Evolutionary conservation across 2,888 invertebrate genomes (phyloP).

Genomic region (Cordylochernes scorpioides): DNA sequence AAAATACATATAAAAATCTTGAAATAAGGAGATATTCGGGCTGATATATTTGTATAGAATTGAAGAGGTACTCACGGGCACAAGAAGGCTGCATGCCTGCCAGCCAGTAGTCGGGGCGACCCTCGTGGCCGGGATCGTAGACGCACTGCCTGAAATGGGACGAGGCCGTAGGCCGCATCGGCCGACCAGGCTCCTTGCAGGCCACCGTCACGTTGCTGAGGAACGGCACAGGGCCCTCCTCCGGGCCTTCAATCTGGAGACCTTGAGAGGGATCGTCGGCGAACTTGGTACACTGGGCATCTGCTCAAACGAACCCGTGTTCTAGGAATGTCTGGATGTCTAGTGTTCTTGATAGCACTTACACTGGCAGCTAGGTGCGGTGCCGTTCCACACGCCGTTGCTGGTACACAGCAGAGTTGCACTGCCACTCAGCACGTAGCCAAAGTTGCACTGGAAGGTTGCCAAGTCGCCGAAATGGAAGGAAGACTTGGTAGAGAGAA

Average conservation of each 20-base stretch:
- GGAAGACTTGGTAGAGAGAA: conserved; percentile 46
- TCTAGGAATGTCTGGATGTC: background rate
- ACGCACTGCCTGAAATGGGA: conserved; percentile 76
- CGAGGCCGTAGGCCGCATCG: conserved; percentile 48
- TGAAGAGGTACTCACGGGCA: conserved; percentile 26
- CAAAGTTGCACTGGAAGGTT: conserved; percentile 76
- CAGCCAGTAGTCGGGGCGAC: conserved; percentile 20
- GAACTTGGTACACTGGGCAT: conserved; percentile 64
- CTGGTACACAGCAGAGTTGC: conserved; percentile 51
- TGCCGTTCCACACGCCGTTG: conserved; percentile 75
- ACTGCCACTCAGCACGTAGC: conserved; percentile 68
- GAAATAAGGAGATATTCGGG: too few relatives aligned
- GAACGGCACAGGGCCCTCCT: conserved; percentile 58
- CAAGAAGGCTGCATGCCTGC: conserved; percentile 56
- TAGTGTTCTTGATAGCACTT: conserved; percentile 23
- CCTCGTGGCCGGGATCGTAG: conserved; percentile 62
- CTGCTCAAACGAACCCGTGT: conserved; percentile 25
- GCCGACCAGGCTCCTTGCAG: conserved; percentile 48
- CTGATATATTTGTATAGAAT: background rate
- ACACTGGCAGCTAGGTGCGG: conserved; percentile 78
- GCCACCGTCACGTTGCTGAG: conserved; percentile 64
- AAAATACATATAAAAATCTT: too few relatives aligned
- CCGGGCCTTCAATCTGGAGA: conserved; percentile 45
- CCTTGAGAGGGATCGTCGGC: conserved; percentile 71
- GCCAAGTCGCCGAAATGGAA: conserved; percentile 72